phyloP scores from a whole-genome alignment of 2,797 vertebrate genomes.

The Sphenodon punctatus region DNA sequence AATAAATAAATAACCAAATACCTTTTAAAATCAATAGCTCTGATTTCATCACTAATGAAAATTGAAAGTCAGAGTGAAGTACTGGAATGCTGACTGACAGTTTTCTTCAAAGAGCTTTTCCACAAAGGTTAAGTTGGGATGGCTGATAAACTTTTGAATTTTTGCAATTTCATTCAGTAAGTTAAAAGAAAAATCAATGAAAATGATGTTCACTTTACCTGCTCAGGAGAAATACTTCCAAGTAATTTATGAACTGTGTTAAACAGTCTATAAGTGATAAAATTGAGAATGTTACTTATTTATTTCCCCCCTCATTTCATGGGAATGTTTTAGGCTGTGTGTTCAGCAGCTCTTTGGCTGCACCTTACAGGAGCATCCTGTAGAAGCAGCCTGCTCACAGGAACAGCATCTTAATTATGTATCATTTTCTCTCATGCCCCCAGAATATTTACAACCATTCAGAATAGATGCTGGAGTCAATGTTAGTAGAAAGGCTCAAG shows the following conservation, averaged over 20 bases:
- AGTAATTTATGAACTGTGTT: background rate
- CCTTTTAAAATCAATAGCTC: slow-evolving; percentile 18
- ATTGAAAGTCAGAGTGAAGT: slow-evolving; percentile 10
- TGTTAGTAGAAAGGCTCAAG: background rate
- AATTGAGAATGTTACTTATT: background rate
- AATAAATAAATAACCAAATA: background rate
- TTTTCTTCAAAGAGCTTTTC: slow-evolving; percentile 23
- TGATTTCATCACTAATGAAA: slow-evolving; percentile 21
- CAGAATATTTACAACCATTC: background rate
- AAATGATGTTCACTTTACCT: background rate
- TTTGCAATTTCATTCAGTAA: background rate
- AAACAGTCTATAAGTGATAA: background rate
- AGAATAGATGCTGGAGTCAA: background rate
- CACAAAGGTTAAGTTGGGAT: background rate
- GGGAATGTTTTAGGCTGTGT: background rate
- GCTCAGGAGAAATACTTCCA: background rate
- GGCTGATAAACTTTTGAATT: background rate
- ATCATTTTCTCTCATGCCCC: background rate
- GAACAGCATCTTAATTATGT: background rate
- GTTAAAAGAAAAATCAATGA: slow-evolving; percentile 21
- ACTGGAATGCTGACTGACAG: background rate
- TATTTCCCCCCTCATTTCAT: background rate
- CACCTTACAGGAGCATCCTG: no score
- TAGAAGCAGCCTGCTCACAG: no score
- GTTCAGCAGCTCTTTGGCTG: no score